phyloP scores from a whole-genome alignment of 2,888 invertebrate species.

The Atrina japonica region DNA sequence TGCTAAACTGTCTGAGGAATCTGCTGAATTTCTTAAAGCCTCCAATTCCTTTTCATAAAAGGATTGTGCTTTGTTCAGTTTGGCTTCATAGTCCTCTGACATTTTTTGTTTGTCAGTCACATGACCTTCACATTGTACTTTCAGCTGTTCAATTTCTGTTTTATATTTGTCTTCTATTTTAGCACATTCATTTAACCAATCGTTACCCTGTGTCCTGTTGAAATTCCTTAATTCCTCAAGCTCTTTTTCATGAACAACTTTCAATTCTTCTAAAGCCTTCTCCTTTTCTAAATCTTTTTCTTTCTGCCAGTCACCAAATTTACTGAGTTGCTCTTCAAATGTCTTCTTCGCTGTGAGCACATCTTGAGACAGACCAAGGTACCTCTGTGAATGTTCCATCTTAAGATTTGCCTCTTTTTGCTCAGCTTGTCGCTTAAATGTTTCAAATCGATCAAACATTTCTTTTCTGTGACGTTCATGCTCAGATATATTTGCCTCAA shows the following conservation, averaged over 20 bases:
- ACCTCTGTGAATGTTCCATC: constrained; percentile 70
- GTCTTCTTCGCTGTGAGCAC: constrained; percentile 73
- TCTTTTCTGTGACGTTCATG: constrained; percentile 67
- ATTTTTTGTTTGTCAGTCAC: constrained; percentile 66
- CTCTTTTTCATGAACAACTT: constrained; percentile 69
- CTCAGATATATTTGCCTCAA: constrained; percentile 69
- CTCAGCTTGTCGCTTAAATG: constrained; percentile 67
- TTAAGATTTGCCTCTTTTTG: constrained; percentile 69
- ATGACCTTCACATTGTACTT: constrained; percentile 57
- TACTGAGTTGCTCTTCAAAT: constrained; percentile 74
- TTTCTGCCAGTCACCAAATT: constrained; percentile 68
- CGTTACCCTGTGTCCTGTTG: constrained; percentile 63
- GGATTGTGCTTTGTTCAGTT: constrained; percentile 76
- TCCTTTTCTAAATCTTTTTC: constrained; percentile 69
- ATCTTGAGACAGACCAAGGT: constrained; percentile 74
- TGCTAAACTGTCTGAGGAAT: constrained; percentile 62
- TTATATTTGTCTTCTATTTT: constrained; percentile 71
- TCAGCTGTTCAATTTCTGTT: constrained; percentile 65
- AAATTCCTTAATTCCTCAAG: constrained; percentile 66
- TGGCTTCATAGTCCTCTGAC: constrained; percentile 75
- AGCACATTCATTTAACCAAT: constrained; percentile 68
- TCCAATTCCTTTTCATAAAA: constrained; percentile 79
- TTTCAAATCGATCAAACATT: constrained; percentile 68
- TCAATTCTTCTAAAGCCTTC: constrained; percentile 66
- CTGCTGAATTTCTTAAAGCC: constrained; percentile 66